Base-by-base conservation (phyloP, 64 coral and sea anemone genomes). In the Anthopleura sola region DNA sequence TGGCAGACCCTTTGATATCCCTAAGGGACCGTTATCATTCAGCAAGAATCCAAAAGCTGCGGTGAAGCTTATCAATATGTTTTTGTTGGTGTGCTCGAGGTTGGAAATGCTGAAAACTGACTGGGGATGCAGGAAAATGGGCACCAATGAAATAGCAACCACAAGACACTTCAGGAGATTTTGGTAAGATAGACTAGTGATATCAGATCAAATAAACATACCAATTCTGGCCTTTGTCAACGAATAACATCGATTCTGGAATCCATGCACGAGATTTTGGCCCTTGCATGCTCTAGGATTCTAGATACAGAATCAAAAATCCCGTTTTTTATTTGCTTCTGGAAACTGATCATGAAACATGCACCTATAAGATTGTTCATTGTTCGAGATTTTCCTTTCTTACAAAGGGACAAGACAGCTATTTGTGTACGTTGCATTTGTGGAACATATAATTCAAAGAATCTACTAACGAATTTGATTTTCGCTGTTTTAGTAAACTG, bases 111-210 rank as follows among this genome's bases (percentile, higher is more conserved):
- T 98, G 36, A 98, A 98, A 57, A 92, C 86, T 5, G 96, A 98
- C 66, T 98, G 93, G 90, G 92, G 92, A 2, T 94, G 92, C 21
- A 89, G 96, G 39, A 98, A 98, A 28, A 90, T 98, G 1, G 96
- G 92, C 16, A 92, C 91, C 15, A 98, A 89, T 68, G 87, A 89
- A 39, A 68, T 98, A 21, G 81, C 84, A 18, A 87, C 96, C 11
- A 92, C 96, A 19, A 94, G 82, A 80, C 84, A 88, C 26, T 98
- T 94, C 84, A 94, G 84, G 47, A 90, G 89, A 2, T 90, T 94
- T 26, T 91, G 92, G 96, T 98, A 68, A 40, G 92, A 37, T 6
- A 0, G 13, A 78, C 24, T 15, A 13, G 40, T 26, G 19, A 37
- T 37, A 11, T 46, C 36, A 20, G 16, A 49, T 20, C 1, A 9